Evolutionary conservation across 2,888 invertebrate species (phyloP).

Genomic region (Amorpha juglandis): DNA sequence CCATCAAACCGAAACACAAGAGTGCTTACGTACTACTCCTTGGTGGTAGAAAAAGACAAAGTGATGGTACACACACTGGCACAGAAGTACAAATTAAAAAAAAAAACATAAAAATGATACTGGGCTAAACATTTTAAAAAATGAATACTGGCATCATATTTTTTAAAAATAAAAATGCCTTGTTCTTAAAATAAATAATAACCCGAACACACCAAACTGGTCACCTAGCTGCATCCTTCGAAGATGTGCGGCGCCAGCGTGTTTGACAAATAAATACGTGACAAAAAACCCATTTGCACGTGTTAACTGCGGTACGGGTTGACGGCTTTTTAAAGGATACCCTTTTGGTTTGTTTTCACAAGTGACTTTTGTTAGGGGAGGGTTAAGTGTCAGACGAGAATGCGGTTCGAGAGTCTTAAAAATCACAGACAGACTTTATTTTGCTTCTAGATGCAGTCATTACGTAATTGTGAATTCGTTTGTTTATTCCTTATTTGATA

Average conservation of each 20-base stretch:
- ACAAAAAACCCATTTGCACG: conserved; percentile 34
- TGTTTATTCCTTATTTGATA: too few relatives aligned
- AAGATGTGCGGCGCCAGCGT: conserved; percentile 32
- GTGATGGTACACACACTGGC: too few relatives aligned
- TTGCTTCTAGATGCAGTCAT: background rate
- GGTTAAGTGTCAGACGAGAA: conserved; percentile 8
- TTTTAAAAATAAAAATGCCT: background rate
- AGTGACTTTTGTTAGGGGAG: conserved; percentile 15
- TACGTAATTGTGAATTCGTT: too few relatives aligned
- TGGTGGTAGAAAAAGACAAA: too few relatives aligned
- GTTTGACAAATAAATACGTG: conserved; percentile 29
- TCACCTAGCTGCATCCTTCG: conserved; percentile 13
- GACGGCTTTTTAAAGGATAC: conserved; percentile 23
- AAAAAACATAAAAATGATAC: background rate
- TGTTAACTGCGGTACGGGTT: conserved; percentile 28
- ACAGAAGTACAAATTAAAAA: too few relatives aligned
- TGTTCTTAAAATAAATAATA: conserved; percentile 12
- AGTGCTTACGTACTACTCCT: too few relatives aligned
- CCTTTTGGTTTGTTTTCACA: conserved; percentile 25
- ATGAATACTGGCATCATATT: background rate
- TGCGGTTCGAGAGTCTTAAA: background rate
- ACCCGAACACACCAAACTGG: background rate
- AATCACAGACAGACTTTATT: background rate
- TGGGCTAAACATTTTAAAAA: background rate
- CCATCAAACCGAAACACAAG: too few relatives aligned